These are phyloP conservation scores for Epizoanthus scotinus DNA, from an alignment of 92 coral and sea anemone genomes.

Conservation along the genomic window DNA sequence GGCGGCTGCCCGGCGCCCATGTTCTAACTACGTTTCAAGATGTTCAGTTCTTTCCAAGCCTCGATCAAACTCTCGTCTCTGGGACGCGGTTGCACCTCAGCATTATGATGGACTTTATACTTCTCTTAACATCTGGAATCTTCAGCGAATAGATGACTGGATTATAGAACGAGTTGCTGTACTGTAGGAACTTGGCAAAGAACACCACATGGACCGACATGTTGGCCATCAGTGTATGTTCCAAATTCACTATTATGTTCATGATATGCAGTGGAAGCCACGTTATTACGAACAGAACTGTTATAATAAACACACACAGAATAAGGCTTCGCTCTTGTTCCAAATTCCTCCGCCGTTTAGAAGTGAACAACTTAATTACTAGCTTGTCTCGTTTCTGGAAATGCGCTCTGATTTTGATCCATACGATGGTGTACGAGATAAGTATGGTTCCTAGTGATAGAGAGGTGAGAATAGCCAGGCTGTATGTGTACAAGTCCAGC, in stretches of 20 bases:
- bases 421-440: constrained; percentile 18
- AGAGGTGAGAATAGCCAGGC: constrained; percentile 34
- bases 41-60: no score
- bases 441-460: constrained; percentile 22
- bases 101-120: constrained; percentile 1
- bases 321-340: constrained; percentile 35
- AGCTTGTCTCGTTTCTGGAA: background rate
- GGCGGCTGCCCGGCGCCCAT: no score
- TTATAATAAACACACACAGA: constrained; percentile 13
- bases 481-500: constrained; percentile 4
- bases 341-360: constrained; percentile 8
- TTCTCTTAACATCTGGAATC: constrained; percentile 27
- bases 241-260: constrained; percentile 29
- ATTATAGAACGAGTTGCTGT: constrained; percentile 36
- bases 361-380: constrained; percentile 2
- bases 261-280: constrained; percentile 39
- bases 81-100: constrained; percentile 28
- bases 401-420: constrained; percentile 34
- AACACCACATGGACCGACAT: constrained; percentile 27
- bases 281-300: constrained; percentile 28
- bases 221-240: background rate
- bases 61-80: constrained; percentile 40
- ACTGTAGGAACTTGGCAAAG: constrained; percentile 35
- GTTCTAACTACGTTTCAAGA: no score
- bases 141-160: constrained; percentile 34